These are phyloP conservation scores for Dendronephthya gigantea DNA, from an alignment of 64 coral and sea anemone genomes.

Conservation along the genomic window DNA sequence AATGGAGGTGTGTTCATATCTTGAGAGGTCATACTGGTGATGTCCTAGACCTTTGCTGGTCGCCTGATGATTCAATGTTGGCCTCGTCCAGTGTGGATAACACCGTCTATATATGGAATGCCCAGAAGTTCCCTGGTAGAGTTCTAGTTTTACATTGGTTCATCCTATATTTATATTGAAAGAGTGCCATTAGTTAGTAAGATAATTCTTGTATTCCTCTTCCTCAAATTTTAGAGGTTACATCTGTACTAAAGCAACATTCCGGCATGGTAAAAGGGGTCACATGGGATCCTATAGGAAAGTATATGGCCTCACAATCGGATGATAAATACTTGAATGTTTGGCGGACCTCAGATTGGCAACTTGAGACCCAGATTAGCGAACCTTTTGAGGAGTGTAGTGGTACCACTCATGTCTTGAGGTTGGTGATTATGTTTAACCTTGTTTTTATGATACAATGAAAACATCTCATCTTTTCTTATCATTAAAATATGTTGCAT, in stretches of 20 bases:
- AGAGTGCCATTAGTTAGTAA: no score
- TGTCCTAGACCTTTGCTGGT: conserved; percentile 91
- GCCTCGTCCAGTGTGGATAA: conserved; percentile 97
- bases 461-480: background rate
- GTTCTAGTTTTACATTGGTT: no score
- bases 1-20: conserved; percentile 92
- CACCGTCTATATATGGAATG: conserved; percentile 83
- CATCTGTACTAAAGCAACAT: conserved; percentile 69
- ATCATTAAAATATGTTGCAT: no score
- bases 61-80: conserved; percentile 85
- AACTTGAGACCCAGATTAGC: conserved; percentile 56
- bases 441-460: background rate
- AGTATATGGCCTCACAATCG: conserved; percentile 87
- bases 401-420: conserved; percentile 82
- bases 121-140: conserved; percentile 92
- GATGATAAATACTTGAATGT: conserved; percentile 83
- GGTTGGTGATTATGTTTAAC: background rate
- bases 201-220: no score
- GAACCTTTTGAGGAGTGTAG: conserved; percentile 91
- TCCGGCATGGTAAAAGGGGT: conserved; percentile 90
- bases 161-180: no score
- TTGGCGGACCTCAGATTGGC: conserved; percentile 91
- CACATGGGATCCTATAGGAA: conserved; percentile 94
- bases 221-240: conserved; percentile 75
- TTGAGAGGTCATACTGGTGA: conserved; percentile 78